Conservation (phyloP, 2,888 invertebrate genomes). For the Antheraea assamensis region DNA sequence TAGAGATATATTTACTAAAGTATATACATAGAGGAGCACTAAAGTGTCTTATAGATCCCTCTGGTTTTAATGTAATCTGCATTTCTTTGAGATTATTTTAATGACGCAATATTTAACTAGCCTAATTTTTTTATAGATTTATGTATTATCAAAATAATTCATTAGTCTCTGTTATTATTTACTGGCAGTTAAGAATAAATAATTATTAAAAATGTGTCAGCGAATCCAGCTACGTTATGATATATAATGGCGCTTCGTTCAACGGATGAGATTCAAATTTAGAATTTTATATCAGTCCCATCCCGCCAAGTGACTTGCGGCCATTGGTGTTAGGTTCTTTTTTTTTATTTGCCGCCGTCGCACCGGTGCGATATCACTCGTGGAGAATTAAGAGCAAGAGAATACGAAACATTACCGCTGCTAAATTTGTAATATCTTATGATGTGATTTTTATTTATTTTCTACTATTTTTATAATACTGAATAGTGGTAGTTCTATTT, state of each 20-base stretch:
- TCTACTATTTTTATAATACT: not conserved
- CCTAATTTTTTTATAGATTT: not conserved
- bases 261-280: conserved; percentile 69
- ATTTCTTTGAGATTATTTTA: not conserved
- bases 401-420: too few species aligned
- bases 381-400: conserved; percentile 19
- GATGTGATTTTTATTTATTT: not conserved
- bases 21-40: not conserved
- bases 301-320: conserved; percentile 40
- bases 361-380: conserved; percentile 66
- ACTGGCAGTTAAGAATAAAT: conserved; percentile 2
- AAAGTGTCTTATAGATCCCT: not conserved
- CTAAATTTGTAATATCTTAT: too few species aligned
- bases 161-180: not conserved
- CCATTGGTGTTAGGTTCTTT: conserved; percentile 51
- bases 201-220: conserved; percentile 13
- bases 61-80: not conserved
- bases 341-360: conserved; percentile 55
- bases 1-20: not conserved
- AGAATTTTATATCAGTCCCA: conserved; percentile 76
- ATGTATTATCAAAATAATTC: not conserved
- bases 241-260: conserved; percentile 52
- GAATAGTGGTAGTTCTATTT: not conserved
- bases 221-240: conserved; percentile 36
- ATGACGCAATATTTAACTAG: not conserved